Base-by-base conservation (phyloP, 2,797 vertebrate species). In the Lophotriccus pileatus region DNA sequence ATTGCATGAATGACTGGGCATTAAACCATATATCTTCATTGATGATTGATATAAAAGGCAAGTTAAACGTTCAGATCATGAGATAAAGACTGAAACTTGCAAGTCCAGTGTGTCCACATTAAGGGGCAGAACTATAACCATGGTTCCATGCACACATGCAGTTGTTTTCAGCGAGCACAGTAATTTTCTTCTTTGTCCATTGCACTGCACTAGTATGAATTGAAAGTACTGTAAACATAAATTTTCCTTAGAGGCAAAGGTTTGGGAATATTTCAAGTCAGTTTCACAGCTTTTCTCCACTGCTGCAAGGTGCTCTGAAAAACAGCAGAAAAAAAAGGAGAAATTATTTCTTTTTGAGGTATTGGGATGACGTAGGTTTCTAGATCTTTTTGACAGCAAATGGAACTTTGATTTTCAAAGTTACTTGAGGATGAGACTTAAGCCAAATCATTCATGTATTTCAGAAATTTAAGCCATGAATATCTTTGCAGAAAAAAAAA, bases 111-210 rank as follows among this genome's bases (percentile, higher is more conserved):
- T 59, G 50, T 52, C 19, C 43, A 25, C 1, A 0, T 49, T 20
- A 60, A 55, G 28, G 55, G 21, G 23, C 23, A 56, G 58, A 84
- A 58, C 7, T 28, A 59, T 14, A 89, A 15, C 4, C 23, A 36
- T 0, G 1, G 32, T 34, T 43, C 6, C 12, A 47, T 7, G 2
- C 24, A 81, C 18, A 1, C 3, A 10, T 34, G n/a, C 13, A 10
- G 15, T 4, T 44, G 12, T 13, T 81, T 81, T 73, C 27, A 68
- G 12, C 9, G 39, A 60, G 13, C 2, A 27, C 1, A 34, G 2
- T 58, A 28, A 75, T 56, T 84, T 87, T 76, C 11, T 75, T 47
- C 32, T 76, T 84, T 69, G 6, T 7, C 6, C n/a, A 34, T 19
- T 44, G 4, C 56, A 46, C 27, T 64, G 15, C 6, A 37, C 9